Conservation (phyloP, 2,113 vertebrate species). For the Lathamus discolor region DNA sequence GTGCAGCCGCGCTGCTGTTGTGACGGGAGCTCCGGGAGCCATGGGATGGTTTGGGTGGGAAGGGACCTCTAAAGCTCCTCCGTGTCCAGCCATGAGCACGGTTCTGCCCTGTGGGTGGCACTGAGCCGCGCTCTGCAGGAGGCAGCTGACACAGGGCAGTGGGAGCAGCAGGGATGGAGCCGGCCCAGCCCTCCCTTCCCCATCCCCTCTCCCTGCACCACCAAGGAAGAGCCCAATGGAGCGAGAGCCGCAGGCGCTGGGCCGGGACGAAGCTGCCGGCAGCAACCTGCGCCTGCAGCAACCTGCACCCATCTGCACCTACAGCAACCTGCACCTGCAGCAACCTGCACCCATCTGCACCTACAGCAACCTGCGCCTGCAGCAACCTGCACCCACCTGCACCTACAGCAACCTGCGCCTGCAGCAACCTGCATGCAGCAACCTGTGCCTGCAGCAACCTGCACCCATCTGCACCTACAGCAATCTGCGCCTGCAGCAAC, state of each 20-base stretch:
- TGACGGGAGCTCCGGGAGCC: neutral
- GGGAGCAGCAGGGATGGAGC: accelerated
- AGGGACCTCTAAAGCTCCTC: neutral
- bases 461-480: no score
- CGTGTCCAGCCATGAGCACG: neutral
- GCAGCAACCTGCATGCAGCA: no score
- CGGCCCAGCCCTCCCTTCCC: neutral
- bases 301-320: no score
- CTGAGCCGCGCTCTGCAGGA: neutral
- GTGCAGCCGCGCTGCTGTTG: accelerated
- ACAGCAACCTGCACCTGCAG: neutral
- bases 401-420: no score
- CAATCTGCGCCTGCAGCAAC: neutral
- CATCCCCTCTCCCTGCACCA: neutral
- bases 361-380: neutral
- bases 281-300: neutral
- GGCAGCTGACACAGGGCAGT: neutral
- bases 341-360: no score
- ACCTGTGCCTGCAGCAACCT: no score
- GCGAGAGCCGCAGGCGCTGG: neutral
- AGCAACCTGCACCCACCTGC: no score
- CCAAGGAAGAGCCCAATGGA: neutral
- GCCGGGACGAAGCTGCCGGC: neutral
- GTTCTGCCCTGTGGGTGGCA: neutral
- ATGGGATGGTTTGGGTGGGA: neutral